Percentiles rank a stretch among this genome's conserved stretches.
These are phyloP conservation scores for Halcyon senegalensis DNA, from an alignment of 2,113 vertebrate genomes.

Conservation along the genomic window DNA sequence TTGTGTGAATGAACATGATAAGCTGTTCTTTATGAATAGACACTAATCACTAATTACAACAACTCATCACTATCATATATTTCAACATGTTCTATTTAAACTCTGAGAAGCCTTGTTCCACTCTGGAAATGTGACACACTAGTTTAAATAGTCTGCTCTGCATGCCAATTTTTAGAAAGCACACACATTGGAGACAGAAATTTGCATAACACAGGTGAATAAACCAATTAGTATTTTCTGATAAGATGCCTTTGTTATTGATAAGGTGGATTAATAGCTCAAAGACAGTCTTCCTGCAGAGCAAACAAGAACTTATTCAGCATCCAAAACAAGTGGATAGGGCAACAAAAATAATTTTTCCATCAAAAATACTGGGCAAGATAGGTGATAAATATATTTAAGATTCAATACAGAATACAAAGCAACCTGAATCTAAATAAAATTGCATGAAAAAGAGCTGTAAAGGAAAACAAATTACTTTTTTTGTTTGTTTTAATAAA, in stretches of 20 bases:
- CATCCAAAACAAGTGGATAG: background rate
- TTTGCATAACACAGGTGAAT: background rate
- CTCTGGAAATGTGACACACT: background rate
- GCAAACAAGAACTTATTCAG: background rate
- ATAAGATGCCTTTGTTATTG: background rate
- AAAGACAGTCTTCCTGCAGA: background rate
- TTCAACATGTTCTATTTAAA: background rate
- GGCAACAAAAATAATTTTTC: slow-evolving; percentile 22
- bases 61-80: background rate
- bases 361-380: background rate
- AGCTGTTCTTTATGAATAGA: background rate
- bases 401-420: background rate
- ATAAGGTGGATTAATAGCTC: background rate
- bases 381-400: background rate
- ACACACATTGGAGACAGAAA: background rate
- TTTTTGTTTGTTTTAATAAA: background rate
- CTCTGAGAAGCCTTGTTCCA: background rate
- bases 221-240: background rate
- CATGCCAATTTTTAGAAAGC: background rate
- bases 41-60: background rate
- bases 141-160: background rate
- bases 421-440: background rate
- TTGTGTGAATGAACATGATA: background rate
- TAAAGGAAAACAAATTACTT: background rate
- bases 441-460: background rate